Percentiles rank a stretch among this genome's conserved stretches.
phyloP scores from a whole-genome alignment of 1,140 invertebrate genomes.

The Drosophila suzukii region DNA sequence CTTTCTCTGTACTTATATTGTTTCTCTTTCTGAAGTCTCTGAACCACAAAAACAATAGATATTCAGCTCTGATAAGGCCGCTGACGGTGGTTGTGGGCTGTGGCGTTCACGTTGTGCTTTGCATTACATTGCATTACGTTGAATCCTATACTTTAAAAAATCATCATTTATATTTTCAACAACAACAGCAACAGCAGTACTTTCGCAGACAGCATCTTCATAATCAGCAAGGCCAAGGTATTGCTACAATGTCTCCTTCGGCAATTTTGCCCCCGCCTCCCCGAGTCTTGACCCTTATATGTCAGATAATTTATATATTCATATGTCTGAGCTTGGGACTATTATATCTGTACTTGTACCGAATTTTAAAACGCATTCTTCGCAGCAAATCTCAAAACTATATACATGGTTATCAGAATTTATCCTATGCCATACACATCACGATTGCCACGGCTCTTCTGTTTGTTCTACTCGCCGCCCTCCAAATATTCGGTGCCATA shows the following conservation, averaged over 20 bases:
- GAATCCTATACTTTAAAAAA: constrained; percentile 85
- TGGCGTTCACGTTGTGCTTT: constrained; percentile 90
- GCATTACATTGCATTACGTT: constrained; percentile 92
- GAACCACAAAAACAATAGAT: constrained; percentile 88
- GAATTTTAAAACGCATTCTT: constrained; percentile 87
- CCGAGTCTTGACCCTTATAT: constrained; percentile 89
- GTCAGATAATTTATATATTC: constrained; percentile 92
- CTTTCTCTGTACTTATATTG: constrained; percentile 93
- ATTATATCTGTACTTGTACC: constrained; percentile 93
- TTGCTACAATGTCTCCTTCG: constrained; percentile 20
- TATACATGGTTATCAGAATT: constrained; percentile 88
- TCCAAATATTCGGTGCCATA: constrained; percentile 91
- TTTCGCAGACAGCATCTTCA: constrained; percentile 53
- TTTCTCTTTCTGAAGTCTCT: constrained; percentile 91
- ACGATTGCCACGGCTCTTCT: constrained; percentile 93
- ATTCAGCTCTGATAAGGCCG: constrained; percentile 89
- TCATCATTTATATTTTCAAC: constrained; percentile 67
- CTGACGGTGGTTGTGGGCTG: constrained; percentile 90
- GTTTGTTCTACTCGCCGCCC: constrained; percentile 91
- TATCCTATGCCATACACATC: constrained; percentile 93
- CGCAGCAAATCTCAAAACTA: constrained; percentile 89
- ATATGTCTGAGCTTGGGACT: constrained; percentile 91
- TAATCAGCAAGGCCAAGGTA: constrained; percentile 25
- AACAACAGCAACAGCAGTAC: constrained; percentile 70
- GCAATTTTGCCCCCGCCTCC: constrained; percentile 65